Base-by-base conservation (phyloP, 53 echinoderm and acorn worm genomes). In the Apostichopus leukothele region DNA sequence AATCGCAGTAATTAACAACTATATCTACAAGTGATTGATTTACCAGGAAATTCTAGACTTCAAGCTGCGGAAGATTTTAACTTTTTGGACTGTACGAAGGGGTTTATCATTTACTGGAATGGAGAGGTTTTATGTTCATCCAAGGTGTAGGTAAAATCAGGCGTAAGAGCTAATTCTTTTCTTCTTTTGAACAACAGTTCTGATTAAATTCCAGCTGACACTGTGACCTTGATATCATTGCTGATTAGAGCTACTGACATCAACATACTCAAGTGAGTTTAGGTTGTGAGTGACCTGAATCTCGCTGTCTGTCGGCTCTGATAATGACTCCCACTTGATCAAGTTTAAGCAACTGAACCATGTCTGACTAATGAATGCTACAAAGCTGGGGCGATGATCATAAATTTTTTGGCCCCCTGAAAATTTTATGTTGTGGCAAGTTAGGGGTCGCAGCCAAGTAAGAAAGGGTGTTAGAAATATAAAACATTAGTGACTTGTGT, bases 381-480 rank as follows among this genome's bases (percentile, higher is more conserved):
- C 71, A 16, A 25, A 81, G 81, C 81, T 59, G 25, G 54, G 81
- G 81, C 53, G 51, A 81, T 81, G 81, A 59, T 81, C 81, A 18
- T 81, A 81, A 81, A 81, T 81, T 57, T 81, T 54, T 21, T 54
- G 81, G 81, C 81, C 81, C 81, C 81, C 55, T 81, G 81, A 81
- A 81, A 81, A 81, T 54, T 81, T 81, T 7, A 81, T 59, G 19
- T 55, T 21, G 18, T 10, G 54, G 9, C 55, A 20, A 81, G 81
- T 21, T 54, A n/a, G 10, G n/a, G 20, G 21, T 71, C 20, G 18
- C 18, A 71, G 71, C 71, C 21, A 71, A 19, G 71, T 18, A n/a
- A n/a, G 71, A 71, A 6, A 71, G n/a, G 71, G 71, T 71, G 18
- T 19, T 71, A 71, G 5, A 5, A 71, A 18, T 19, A 16, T 71